A percentile compares a stretch with the other conserved stretches of the same genome.
These are phyloP conservation scores for Chloebia gouldiae DNA, from an alignment of 2,113 vertebrate species.

Conservation along the genomic window DNA sequence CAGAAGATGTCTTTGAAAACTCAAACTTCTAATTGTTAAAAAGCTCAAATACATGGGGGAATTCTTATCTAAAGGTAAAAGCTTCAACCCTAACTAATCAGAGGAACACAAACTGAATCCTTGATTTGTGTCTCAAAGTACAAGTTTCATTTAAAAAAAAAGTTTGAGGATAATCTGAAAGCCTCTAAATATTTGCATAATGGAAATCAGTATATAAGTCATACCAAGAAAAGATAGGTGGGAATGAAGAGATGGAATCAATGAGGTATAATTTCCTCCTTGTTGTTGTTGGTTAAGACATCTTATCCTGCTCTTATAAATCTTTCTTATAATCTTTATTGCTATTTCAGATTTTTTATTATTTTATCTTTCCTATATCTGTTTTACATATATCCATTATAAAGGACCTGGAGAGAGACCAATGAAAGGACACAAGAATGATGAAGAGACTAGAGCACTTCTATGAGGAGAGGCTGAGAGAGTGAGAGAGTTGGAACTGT, in stretches of 20 bases:
- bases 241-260: neutral
- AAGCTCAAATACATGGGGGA: neutral
- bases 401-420: neutral
- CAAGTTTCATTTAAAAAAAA: neutral
- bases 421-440: neutral
- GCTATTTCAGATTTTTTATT: neutral
- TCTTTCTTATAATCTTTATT: neutral
- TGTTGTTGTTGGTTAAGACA: neutral
- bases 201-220: neutral
- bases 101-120: neutral
- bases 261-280: neutral
- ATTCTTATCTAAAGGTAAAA: neutral
- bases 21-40: neutral
- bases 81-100: neutral
- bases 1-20: neutral
- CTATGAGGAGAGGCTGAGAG: neutral
- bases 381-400: neutral
- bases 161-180: neutral
- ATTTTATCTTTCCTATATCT: neutral
- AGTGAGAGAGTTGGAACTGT: neutral
- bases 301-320: neutral
- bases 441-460: neutral
- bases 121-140: neutral
- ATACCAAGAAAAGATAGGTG: neutral
- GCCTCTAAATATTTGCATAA: neutral